These are phyloP conservation scores for Lacerta bilineata DNA, from an alignment of 2,797 vertebrate species.

Conservation along the genomic window DNA sequence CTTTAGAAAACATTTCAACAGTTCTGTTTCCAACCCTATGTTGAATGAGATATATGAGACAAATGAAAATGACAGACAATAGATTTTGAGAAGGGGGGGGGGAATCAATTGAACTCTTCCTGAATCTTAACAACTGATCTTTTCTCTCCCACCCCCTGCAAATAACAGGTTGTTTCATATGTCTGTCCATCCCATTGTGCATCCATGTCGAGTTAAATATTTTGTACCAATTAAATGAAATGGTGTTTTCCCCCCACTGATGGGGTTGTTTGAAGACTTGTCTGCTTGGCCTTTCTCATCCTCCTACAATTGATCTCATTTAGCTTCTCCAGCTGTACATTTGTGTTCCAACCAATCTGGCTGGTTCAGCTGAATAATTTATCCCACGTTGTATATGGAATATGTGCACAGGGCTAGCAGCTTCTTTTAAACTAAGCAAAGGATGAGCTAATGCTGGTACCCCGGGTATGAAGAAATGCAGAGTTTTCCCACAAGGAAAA, in stretches of 20 bases:
- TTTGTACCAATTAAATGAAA: conserved; percentile 28
- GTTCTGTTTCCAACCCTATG: conserved; percentile 18
- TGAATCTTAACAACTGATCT: conserved; percentile 2
- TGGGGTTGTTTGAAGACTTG: conserved; percentile 3
- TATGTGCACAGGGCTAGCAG: neutral
- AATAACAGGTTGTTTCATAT: conserved; percentile 7
- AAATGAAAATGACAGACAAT: conserved; percentile 47
- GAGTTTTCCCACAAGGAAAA: neutral
- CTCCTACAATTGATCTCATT: conserved; percentile 22
- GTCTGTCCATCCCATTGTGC: neutral
- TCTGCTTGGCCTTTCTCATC: neutral
- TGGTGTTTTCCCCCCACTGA: neutral
- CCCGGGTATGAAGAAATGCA: neutral
- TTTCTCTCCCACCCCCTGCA: neutral
- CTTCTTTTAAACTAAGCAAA: conserved; percentile 13
- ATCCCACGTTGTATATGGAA: neutral
- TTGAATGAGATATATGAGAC: neutral
- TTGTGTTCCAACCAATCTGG: conserved; percentile 8
- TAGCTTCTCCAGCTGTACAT: conserved; percentile 24
- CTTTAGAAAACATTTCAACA: neutral
- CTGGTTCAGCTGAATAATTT: conserved; percentile 5
- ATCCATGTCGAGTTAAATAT: conserved; percentile 29
- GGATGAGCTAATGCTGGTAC: neutral
- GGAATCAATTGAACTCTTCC: conserved; percentile 30
- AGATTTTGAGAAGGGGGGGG: neutral